Evolutionary conservation across 2,888 invertebrate genomes (phyloP), one percentile per base, ranked within the genome.

Genomic region (Sinohyriopsis cumingii): DNA sequence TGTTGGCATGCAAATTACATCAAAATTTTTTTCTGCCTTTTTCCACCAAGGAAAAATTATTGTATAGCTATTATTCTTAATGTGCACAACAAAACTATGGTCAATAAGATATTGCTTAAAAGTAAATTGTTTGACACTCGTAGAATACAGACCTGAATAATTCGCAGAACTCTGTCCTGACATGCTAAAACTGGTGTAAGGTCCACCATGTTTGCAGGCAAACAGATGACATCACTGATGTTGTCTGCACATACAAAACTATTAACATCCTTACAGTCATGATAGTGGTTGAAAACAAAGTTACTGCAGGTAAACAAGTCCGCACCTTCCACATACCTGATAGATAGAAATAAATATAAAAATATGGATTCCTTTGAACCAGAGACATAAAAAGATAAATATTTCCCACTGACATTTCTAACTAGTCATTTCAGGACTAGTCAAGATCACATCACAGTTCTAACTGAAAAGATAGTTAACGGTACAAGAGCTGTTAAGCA

Each of bases 221-320:
- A 90, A 68, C 94, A 93, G 24, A 94, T 92, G 20, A 97, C 93
- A 89, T 97, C 97, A 75, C 95, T 94, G 74, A 98, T 95, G 85
- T 94, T 93, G 89, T 98, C 98, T 25, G 95, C 95, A 84, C 95
- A 95, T 59, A 95, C 91, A 89, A 94, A 96, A n/a, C 95, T 95
- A 84, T 95, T 94, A 24, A 94, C 92, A 85, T 98, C 97, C 83
- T 94, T 94, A 84, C 97, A 95, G 87, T 98, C 97, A 83, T 94
- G 93, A 89, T 95, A 98, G 87, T 96, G 96, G 77, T 95, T 96
- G 86, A 90, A 91, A 65, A 91, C 90, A 81, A 91, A 91, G 72
- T 89, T 94, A 67, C 97, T 96, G 87, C 96, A 95, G 22, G 96
- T 92, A 79, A 97, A 94, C 77, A 98, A 91, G 89, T 98, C 96